phyloP scores from a whole-genome alignment of 2,113 vertebrate species.

The Elaphurus davidianus region DNA sequence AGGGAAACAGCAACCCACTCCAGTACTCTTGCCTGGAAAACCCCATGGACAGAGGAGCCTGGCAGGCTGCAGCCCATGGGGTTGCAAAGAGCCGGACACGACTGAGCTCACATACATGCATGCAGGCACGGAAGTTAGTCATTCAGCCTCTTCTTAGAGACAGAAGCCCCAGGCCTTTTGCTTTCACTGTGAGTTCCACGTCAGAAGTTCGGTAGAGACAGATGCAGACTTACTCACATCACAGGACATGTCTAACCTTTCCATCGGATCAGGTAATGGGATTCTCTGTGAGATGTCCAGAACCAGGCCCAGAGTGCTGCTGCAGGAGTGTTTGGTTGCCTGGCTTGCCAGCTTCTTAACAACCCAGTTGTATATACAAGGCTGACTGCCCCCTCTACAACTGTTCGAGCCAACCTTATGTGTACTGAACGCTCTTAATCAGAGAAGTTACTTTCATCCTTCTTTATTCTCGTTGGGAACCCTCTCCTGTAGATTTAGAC shows the following conservation, averaged over 20 bases:
- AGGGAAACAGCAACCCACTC: not conserved
- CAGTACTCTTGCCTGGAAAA: not conserved
- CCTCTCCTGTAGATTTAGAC: not conserved
- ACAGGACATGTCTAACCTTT: not conserved
- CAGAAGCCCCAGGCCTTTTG: not conserved
- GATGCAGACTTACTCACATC: not conserved
- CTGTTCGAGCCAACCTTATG: not conserved
- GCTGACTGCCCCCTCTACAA: not conserved
- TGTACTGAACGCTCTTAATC: not conserved
- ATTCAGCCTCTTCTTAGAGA: not conserved
- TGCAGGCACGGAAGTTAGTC: not conserved
- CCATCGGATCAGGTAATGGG: not conserved
- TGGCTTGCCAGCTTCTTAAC: not conserved
- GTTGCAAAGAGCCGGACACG: fast-evolving
- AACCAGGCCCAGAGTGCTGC: not conserved
- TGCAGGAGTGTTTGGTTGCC: not conserved
- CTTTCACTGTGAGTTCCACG: not conserved
- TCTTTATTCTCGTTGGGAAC: not conserved
- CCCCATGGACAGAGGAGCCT: not conserved
- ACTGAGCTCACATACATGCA: not conserved
- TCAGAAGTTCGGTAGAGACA: not conserved
- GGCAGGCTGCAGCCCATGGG: not conserved
- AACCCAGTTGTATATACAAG: not conserved
- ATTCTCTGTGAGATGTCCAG: not conserved
- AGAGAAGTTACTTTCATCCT: not conserved